Conservation (phyloP, 2,797 vertebrate species). For the Karalla daura region DNA sequence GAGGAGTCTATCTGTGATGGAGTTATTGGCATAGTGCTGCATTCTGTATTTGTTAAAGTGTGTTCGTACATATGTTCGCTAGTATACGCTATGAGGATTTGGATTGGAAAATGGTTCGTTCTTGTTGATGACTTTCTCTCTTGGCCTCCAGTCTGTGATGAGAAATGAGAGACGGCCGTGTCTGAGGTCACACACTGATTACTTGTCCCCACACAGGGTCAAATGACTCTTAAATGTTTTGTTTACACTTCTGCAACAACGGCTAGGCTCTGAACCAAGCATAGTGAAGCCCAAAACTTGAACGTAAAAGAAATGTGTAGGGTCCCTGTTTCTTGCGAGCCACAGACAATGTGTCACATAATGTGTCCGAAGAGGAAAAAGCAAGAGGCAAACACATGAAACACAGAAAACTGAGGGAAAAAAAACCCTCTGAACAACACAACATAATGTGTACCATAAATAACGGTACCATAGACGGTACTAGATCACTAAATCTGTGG, state of each 20-base stretch:
- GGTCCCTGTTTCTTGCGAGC: neutral
- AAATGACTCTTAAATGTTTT: slow-evolving; percentile 80
- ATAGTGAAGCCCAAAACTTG: slow-evolving; percentile 1
- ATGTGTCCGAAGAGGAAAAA: neutral
- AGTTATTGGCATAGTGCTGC: neutral
- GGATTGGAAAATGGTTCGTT: slow-evolving; percentile 31
- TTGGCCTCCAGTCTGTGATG: slow-evolving; percentile 67
- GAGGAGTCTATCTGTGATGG: neutral
- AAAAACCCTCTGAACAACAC: neutral
- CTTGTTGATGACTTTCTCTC: slow-evolving; percentile 79
- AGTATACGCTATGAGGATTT: neutral
- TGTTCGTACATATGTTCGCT: neutral
- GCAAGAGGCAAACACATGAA: neutral
- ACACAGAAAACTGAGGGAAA: neutral
- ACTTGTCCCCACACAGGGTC: slow-evolving; percentile 75
- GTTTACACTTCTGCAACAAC: slow-evolving; percentile 78
- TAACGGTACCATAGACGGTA: neutral
- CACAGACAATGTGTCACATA: neutral
- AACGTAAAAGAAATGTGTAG: slow-evolving; percentile 17
- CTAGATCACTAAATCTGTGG: neutral
- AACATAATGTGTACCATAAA: neutral
- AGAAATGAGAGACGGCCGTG: slow-evolving; percentile 76
- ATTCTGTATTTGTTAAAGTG: slow-evolving; percentile 4
- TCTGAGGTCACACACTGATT: slow-evolving; percentile 83
- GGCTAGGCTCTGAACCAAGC: slow-evolving; percentile 47